Conservation (phyloP, 1,140 invertebrate species). For the Sinonovacula constricta region DNA sequence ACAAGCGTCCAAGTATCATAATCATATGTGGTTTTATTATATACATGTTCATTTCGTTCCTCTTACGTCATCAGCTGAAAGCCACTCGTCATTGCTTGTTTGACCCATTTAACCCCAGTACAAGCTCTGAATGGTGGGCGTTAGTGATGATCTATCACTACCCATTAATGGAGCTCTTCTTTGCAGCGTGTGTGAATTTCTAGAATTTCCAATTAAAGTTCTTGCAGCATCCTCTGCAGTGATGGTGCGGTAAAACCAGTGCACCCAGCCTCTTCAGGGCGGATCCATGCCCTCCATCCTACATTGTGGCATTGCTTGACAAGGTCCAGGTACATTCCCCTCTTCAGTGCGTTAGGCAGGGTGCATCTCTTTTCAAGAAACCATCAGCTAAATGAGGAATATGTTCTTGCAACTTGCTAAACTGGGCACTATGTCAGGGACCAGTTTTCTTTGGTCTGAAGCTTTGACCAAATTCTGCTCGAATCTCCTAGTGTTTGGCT, state of each 20-base stretch:
- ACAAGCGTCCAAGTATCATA: no score
- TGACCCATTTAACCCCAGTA: background rate
- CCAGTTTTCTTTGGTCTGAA: background rate
- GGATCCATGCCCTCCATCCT: background rate
- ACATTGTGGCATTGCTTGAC: background rate
- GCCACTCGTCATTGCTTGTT: background rate
- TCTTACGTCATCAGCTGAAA: background rate
- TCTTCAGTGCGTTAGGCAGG: background rate
- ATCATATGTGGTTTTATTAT: no score
- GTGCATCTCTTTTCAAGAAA: background rate
- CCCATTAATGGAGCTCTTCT: background rate
- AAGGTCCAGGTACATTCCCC: background rate
- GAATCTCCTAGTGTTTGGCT: background rate
- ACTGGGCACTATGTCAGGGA: background rate
- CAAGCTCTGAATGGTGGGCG: background rate
- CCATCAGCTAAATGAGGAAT: background rate
- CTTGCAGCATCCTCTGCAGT: background rate
- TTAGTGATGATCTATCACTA: background rate
- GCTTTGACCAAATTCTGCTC: background rate
- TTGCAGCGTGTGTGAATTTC: background rate
- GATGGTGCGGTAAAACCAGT: background rate
- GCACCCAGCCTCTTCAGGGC: no score
- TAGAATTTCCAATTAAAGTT: background rate
- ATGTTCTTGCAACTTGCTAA: background rate
- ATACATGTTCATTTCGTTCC: background rate